Evolutionary conservation across 1,140 invertebrate genomes (phyloP).

Genomic region (Drosophila bifasciata): DNA sequence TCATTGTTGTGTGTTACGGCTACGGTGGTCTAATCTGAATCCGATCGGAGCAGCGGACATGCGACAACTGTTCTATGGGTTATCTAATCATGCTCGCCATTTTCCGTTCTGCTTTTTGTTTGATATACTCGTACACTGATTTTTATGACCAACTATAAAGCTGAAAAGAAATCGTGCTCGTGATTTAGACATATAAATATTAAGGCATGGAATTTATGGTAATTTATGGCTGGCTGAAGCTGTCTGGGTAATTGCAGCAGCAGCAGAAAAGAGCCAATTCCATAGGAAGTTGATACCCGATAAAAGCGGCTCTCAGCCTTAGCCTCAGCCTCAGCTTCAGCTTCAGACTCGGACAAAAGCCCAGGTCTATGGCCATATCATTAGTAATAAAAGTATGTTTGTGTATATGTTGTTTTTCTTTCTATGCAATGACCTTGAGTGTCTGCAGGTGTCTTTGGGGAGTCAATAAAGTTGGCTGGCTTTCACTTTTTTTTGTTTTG

Average conservation of each 20-base stretch:
- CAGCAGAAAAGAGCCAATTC: slow-evolving; percentile 17
- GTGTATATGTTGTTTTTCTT: slow-evolving; percentile 6
- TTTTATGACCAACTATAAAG: slow-evolving; percentile 40
- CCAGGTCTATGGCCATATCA: slow-evolving; percentile 42
- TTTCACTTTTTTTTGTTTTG: slow-evolving; percentile 60
- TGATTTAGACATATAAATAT: slow-evolving; percentile 43
- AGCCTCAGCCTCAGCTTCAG: too few species aligned
- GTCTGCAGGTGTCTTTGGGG: slow-evolving; percentile 58
- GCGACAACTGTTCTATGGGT: slow-evolving; percentile 5
- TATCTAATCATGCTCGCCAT: slow-evolving; percentile 33
- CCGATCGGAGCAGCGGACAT: not conserved
- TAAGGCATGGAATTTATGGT: slow-evolving; percentile 50
- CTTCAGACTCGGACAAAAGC: slow-evolving; percentile 35
- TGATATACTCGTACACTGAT: slow-evolving; percentile 38
- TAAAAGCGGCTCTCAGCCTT: slow-evolving; percentile 1
- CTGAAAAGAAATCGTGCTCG: slow-evolving; percentile 37
- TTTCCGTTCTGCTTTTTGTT: slow-evolving; percentile 17
- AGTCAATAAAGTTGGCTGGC: slow-evolving; percentile 51
- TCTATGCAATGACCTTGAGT: slow-evolving; percentile 64
- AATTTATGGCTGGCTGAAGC: slow-evolving; percentile 40
- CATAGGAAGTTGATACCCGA: slow-evolving; percentile 34
- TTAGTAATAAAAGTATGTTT: slow-evolving; percentile 12
- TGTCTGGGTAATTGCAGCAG: slow-evolving; percentile 3
- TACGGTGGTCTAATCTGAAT: slow-evolving; percentile 22
- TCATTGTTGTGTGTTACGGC: slow-evolving; percentile 6